phyloP scores from a whole-genome alignment of 2,888 invertebrate species.

The Drosophila buzzatii region DNA sequence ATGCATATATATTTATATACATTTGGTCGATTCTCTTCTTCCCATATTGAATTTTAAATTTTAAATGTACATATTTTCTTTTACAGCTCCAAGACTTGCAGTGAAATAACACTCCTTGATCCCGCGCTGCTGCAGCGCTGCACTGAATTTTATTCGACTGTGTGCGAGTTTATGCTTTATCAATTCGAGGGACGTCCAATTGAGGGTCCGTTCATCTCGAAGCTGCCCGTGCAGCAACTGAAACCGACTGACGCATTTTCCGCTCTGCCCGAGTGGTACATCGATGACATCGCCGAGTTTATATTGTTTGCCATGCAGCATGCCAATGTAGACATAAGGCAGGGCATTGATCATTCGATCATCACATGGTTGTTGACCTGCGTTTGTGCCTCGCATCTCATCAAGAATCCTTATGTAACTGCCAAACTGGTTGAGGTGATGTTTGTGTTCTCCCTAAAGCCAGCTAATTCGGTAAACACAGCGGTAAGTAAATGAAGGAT shows the following conservation, averaged over 20 bases:
- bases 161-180: conserved; percentile 91
- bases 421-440: conserved; percentile 98
- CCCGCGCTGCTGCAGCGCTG: conserved; percentile 92
- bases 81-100: conserved; percentile 93
- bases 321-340: conserved; percentile 88
- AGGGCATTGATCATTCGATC: conserved; percentile 92
- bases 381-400: conserved; percentile 95
- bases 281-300: conserved; percentile 99
- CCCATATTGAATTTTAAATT: too few relatives aligned
- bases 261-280: conserved; percentile 98
- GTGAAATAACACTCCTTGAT: conserved; percentile 95
- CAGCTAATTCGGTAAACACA: conserved; percentile 86
- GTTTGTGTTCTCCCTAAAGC: conserved; percentile 91
- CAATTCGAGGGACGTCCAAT: conserved; percentile 87
- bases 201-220: conserved; percentile 85
- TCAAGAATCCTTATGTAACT: conserved; percentile 98
- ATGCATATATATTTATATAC: neutral
- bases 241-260: conserved; percentile 91
- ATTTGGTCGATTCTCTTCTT: too few relatives aligned
- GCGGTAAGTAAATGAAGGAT: conserved; percentile 68
- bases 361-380: conserved; percentile 95
- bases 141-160: conserved; percentile 94
- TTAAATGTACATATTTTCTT: neutral
- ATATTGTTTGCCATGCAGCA: conserved; percentile 95
- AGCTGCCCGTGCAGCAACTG: conserved; percentile 87